These are phyloP conservation scores for Cecidostiba fungosa DNA, from an alignment of 2,888 invertebrate genomes.

Conservation along the genomic window DNA sequence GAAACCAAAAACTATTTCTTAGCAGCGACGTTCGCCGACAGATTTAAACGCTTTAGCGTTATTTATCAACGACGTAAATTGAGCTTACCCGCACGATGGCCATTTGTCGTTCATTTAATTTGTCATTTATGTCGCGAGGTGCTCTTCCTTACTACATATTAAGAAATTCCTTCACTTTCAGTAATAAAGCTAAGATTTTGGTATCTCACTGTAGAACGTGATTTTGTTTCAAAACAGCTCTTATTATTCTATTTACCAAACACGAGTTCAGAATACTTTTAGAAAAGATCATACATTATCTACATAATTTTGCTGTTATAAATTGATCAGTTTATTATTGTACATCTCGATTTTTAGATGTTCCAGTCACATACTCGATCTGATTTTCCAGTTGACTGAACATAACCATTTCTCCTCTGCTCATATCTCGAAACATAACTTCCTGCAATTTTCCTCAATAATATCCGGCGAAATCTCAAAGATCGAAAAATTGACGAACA, in stretches of 20 bases:
- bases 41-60: slow-evolving; percentile 41
- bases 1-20: slow-evolving; percentile 20
- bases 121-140: slow-evolving; percentile 39
- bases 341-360: too few species aligned
- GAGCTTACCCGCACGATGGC: slow-evolving; percentile 24
- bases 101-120: slow-evolving; percentile 48
- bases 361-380: neutral
- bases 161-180: slow-evolving; percentile 31
- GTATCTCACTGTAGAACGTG: too few species aligned
- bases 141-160: too few species aligned
- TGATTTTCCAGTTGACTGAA: neutral
- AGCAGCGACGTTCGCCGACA: neutral
- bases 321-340: too few species aligned
- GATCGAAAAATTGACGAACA: slow-evolving; percentile 35
- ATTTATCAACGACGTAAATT: slow-evolving; percentile 45
- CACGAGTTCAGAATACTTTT: too few species aligned
- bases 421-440: neutral
- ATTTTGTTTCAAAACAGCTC: too few species aligned
- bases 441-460: slow-evolving; percentile 13
- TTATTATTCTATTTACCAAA: too few species aligned
- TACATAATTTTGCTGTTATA: too few species aligned
- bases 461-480: slow-evolving; percentile 1
- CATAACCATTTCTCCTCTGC: neutral
- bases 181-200: slow-evolving; percentile 5
- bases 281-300: too few species aligned